phyloP scores from a whole-genome alignment of 2,888 invertebrate genomes.

The Chloroclysta siterata region DNA sequence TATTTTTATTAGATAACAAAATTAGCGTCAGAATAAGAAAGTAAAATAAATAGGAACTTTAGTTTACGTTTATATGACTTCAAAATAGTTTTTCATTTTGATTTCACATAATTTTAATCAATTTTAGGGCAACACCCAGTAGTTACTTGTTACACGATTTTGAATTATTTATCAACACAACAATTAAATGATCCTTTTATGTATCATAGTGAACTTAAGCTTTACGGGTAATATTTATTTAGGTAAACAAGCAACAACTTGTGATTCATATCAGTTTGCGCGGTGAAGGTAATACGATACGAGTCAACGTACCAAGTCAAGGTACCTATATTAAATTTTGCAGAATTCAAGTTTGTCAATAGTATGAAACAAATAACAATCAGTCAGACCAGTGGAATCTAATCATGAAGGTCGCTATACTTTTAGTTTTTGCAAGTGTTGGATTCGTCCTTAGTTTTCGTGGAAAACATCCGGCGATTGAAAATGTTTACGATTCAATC shows the following conservation, averaged over 20 bases:
- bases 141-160: too few species aligned
- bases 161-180: too few species aligned
- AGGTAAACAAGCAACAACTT: not conserved
- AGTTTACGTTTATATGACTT: too few species aligned
- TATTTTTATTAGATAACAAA: not conserved
- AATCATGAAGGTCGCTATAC: conserved; percentile 35
- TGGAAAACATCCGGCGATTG: conserved; percentile 1
- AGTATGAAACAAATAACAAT: conserved; percentile 35
- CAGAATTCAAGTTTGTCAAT: conserved; percentile 26
- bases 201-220: too few species aligned
- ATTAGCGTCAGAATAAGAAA: too few species aligned
- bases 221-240: too few species aligned
- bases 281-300: conserved; percentile 9
- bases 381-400: conserved; percentile 32
- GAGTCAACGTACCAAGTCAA: conserved; percentile 20
- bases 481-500: conserved; percentile 6
- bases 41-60: too few species aligned
- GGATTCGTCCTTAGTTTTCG: conserved; percentile 19
- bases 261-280: not conserved
- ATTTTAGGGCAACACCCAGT: too few species aligned
- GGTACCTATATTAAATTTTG: conserved; percentile 36
- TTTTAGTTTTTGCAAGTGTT: conserved; percentile 26
- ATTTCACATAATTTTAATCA: too few species aligned
- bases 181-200: too few species aligned
- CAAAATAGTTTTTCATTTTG: too few species aligned